Evolutionary conservation across 2,888 invertebrate species (phyloP).

Genomic region (Ethmia dodecea): DNA sequence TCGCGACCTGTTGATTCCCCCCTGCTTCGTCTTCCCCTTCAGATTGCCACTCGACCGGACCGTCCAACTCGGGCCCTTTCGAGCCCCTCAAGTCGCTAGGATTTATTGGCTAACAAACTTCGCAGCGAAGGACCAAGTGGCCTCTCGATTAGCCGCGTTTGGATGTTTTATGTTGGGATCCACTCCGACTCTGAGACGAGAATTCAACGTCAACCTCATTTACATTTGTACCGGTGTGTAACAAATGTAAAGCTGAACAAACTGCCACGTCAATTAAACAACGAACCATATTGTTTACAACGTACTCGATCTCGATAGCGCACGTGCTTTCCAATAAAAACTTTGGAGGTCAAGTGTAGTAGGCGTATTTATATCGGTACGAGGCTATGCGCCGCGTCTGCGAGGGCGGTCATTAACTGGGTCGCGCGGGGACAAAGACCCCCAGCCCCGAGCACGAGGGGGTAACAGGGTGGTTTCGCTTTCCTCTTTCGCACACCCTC

Average conservation of each 20-base stretch:
- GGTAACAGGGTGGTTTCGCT: constrained; percentile 62
- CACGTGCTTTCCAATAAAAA: constrained; percentile 76
- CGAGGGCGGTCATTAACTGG: constrained; percentile 76
- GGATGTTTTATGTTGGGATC: constrained; percentile 12
- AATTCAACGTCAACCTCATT: too few species aligned
- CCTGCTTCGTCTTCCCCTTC: constrained; percentile 30
- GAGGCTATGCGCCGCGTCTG: constrained; percentile 68
- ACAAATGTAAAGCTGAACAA: constrained; percentile 12
- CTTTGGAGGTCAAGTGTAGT: constrained; percentile 78
- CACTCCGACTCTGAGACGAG: not conserved
- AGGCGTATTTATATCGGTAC: constrained; percentile 75
- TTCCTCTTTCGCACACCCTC: constrained; percentile 38
- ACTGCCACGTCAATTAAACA: constrained; percentile 25
- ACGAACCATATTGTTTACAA: constrained; percentile 50
- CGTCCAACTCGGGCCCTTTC: constrained; percentile 29
- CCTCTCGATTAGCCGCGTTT: constrained; percentile 22
- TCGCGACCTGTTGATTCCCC: constrained; percentile 72
- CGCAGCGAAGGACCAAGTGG: constrained; percentile 25
- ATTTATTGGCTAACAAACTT: constrained; percentile 39
- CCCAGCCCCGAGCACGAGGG: constrained; percentile 41
- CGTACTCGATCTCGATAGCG: constrained; percentile 55
- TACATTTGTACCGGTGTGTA: not conserved
- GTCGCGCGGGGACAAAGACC: constrained; percentile 73
- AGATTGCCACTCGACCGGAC: constrained; percentile 33
- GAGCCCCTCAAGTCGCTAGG: constrained; percentile 29